Conservation (phyloP, 2,113 vertebrate genomes). For the Motacilla tschutschensis region DNA sequence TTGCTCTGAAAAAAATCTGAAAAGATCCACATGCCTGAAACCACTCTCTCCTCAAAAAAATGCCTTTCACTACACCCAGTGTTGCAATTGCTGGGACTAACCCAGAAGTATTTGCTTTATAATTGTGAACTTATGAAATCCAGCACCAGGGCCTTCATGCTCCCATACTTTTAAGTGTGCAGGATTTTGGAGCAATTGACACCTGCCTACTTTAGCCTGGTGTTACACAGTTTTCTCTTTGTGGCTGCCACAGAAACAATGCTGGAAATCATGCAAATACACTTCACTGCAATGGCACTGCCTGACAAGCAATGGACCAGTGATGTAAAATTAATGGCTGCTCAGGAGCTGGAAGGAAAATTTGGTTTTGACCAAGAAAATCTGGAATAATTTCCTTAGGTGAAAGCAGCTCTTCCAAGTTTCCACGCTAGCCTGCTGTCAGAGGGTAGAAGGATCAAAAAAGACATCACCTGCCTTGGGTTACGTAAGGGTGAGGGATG, state of each 20-base stretch:
- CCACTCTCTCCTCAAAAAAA: neutral
- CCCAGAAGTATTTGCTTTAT: neutral
- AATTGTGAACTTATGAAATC: neutral
- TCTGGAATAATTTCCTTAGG: neutral
- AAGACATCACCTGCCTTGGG: conserved; percentile 6
- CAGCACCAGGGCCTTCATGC: neutral
- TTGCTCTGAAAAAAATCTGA: neutral
- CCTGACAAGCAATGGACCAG: neutral
- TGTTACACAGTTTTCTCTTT: neutral
- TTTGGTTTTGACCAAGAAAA: neutral
- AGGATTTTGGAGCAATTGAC: neutral
- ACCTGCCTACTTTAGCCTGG: neutral
- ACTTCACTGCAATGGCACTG: neutral
- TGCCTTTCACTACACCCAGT: neutral
- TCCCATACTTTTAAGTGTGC: neutral
- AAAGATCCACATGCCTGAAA: neutral
- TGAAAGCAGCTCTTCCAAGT: neutral
- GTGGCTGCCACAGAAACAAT: neutral
- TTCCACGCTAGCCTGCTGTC: neutral
- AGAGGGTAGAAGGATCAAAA: neutral
- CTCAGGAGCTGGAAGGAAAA: neutral
- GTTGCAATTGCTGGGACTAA: neutral
- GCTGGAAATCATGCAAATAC: neutral
- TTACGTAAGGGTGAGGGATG: conserved; percentile 37
- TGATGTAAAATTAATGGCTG: neutral